Percentiles rank a stretch among this genome's conserved stretches.
phyloP scores from a whole-genome alignment of 2,113 vertebrate species.

The Myanophis thanlyinensis region DNA sequence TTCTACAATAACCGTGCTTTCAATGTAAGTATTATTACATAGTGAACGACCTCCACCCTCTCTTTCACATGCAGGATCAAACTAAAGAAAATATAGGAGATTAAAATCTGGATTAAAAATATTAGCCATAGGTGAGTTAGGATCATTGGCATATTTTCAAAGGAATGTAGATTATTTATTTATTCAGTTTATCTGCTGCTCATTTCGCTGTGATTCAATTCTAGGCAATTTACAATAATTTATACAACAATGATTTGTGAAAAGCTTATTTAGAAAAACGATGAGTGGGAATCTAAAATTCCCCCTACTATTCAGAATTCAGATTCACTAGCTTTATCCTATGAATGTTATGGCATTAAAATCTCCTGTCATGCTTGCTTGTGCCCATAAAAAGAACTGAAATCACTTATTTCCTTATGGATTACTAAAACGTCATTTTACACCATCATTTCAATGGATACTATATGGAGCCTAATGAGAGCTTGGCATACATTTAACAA shows the following conservation, averaged over 20 bases:
- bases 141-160: background rate
- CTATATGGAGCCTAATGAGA: background rate
- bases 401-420: background rate
- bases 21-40: constrained; percentile 2
- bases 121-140: background rate
- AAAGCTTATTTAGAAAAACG: background rate
- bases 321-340: background rate
- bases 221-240: background rate
- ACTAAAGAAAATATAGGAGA: too few species aligned
- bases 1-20: constrained; percentile 25
- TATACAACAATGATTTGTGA: background rate
- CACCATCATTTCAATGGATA: background rate
- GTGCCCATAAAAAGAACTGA: background rate
- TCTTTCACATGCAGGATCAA: background rate
- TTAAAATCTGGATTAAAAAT: background rate
- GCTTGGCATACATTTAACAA: background rate
- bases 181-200: background rate
- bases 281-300: background rate
- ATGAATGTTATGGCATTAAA: background rate
- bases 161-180: background rate
- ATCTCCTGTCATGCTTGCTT: background rate
- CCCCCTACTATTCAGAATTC: background rate
- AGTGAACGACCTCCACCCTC: background rate
- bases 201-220: background rate
- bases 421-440: background rate